A percentile compares a stretch with the other conserved stretches of the same genome.
Evolutionary conservation across 2,888 invertebrate species (phyloP).

Genomic region (Morinoia aosen): DNA sequence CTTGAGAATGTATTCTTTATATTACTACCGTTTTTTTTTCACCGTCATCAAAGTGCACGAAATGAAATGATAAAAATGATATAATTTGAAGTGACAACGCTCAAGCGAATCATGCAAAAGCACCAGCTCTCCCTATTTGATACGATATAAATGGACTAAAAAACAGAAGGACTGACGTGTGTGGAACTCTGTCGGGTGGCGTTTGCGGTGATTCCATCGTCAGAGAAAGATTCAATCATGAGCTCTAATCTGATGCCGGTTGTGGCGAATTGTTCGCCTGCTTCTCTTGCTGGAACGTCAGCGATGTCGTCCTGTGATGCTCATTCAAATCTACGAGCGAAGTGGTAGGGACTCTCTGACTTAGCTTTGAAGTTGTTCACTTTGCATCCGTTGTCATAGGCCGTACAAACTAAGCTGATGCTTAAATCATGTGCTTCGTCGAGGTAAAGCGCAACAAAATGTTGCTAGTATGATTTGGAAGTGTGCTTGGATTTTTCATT

Average conservation of each 20-base stretch:
- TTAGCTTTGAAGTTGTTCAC: neutral
- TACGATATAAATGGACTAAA: neutral
- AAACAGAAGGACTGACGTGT: neutral
- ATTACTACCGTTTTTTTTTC: too few species aligned
- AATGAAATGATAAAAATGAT: neutral
- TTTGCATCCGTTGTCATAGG: neutral
- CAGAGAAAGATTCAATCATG: constrained; percentile 14
- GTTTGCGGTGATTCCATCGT: neutral
- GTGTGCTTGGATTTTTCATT: neutral
- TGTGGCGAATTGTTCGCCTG: constrained; percentile 10
- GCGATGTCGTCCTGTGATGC: neutral
- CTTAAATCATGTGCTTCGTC: neutral
- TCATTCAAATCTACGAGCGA: neutral
- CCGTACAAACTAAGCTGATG: neutral
- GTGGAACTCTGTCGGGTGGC: neutral
- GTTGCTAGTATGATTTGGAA: neutral
- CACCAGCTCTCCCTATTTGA: neutral
- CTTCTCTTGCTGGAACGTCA: neutral
- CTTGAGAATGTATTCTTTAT: too few species aligned
- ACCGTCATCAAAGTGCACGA: too few species aligned
- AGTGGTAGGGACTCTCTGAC: neutral
- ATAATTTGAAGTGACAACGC: neutral
- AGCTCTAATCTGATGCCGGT: constrained; percentile 1
- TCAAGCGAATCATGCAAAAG: neutral
- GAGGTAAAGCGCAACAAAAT: neutral